A percentile compares a stretch with the other conserved stretches of the same genome.
Conservation (phyloP, 2,888 invertebrate species). For the Yponomeuta cagnagella region DNA sequence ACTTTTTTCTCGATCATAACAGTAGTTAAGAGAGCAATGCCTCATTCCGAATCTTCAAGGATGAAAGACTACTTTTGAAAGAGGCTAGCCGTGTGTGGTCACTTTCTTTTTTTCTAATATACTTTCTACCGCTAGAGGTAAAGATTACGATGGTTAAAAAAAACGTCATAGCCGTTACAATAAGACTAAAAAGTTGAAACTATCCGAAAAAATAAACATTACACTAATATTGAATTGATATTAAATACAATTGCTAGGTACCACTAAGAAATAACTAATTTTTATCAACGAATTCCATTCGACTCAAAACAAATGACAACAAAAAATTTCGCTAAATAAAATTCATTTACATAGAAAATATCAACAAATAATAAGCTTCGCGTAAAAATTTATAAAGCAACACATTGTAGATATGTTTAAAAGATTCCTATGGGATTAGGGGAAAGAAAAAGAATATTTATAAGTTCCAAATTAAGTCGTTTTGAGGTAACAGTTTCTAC, state of each 20-base stretch:
- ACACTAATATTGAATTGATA: background rate
- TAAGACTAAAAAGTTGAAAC: background rate
- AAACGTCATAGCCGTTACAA: slow-evolving; percentile 39
- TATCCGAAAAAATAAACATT: background rate
- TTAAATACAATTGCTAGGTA: background rate
- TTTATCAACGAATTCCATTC: slow-evolving; percentile 9
- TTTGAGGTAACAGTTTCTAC: slow-evolving; percentile 63
- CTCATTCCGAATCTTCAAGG: slow-evolving; percentile 30
- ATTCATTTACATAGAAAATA: background rate
- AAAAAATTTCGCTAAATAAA: slow-evolving; percentile 11
- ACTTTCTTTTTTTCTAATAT: background rate
- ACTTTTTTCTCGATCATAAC: background rate
- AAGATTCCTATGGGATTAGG: too few relatives aligned
- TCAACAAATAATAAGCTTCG: slow-evolving; percentile 5
- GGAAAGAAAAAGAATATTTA: background rate
- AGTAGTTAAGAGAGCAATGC: slow-evolving; percentile 36
- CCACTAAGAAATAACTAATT: background rate
- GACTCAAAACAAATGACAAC: slow-evolving; percentile 4
- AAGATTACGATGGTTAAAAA: background rate
- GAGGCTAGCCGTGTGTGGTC: slow-evolving; percentile 45
- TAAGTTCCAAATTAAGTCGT: slow-evolving; percentile 24
- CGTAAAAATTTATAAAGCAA: background rate
- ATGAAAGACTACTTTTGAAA: slow-evolving; percentile 33
- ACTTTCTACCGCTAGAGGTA: background rate
- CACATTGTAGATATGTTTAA: background rate